These are phyloP conservation scores for Galagoides demidoff DNA, from an alignment of 2,797 vertebrate species.

Conservation along the genomic window DNA sequence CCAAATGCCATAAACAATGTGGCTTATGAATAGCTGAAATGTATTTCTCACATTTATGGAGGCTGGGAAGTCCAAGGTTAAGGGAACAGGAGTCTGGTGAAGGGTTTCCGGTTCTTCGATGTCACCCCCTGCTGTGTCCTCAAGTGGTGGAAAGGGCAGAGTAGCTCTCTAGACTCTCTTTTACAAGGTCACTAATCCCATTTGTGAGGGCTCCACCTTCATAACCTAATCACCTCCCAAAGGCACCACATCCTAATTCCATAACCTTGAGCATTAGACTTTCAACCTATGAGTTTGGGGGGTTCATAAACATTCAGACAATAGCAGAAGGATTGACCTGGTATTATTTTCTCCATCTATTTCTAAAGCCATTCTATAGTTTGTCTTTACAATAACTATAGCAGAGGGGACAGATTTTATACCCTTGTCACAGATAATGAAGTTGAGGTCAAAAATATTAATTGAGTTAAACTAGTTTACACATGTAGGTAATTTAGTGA, in stretches of 20 bases:
- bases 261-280: not conserved
- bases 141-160: not conserved
- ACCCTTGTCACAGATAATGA: not conserved
- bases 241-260: not conserved
- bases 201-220: not conserved
- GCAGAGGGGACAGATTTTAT: not conserved
- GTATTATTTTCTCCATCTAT: not conserved
- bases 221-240: not conserved
- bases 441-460: not conserved
- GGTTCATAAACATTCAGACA: not conserved
- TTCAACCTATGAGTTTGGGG: not conserved
- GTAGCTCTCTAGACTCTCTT: not conserved
- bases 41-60: not conserved
- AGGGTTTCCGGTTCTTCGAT: not conserved
- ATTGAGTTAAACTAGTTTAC: not conserved
- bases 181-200: not conserved
- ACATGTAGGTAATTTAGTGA: not conserved
- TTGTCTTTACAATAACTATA: constrained; percentile 5
- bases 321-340: not conserved
- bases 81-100: not conserved
- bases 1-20: not conserved
- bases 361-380: not conserved
- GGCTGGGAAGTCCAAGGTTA: not conserved
- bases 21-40: not conserved
- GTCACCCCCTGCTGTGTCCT: not conserved